phyloP scores from a whole-genome alignment of 1,140 invertebrate genomes.

The Apis cerana region DNA sequence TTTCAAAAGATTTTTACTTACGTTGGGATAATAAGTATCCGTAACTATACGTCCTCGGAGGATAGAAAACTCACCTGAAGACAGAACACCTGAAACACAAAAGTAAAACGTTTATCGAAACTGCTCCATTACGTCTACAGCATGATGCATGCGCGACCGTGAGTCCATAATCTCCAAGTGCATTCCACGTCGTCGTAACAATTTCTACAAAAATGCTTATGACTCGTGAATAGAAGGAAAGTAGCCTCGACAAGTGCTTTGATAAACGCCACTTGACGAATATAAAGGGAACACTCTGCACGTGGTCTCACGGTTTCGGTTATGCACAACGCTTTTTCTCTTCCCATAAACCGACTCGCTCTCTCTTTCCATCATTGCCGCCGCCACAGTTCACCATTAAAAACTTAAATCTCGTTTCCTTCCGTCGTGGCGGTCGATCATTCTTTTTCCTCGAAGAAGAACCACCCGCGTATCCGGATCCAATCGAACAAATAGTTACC shows the following conservation, averaged over 20 bases:
- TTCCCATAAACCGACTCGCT: conserved; percentile 13
- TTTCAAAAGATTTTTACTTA: not conserved
- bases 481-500: conserved; percentile 47
- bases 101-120: not conserved
- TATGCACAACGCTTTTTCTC: conserved; percentile 12
- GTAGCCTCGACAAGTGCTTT: conserved; percentile 4
- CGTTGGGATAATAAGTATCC: too few species aligned
- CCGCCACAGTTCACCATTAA: conserved; percentile 26
- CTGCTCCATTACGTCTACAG: not conserved
- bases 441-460: not conserved
- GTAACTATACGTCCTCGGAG: not conserved
- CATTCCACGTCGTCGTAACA: not conserved
- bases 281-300: conserved; percentile 24
- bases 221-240: not conserved
- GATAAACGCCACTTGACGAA: conserved; percentile 30
- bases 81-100: conserved; percentile 15
- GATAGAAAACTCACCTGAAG: conserved; percentile 10
- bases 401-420: conserved; percentile 30
- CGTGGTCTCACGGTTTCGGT: conserved; percentile 41
- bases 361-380: conserved; percentile 36
- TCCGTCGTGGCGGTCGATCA: not conserved
- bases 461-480: conserved; percentile 13
- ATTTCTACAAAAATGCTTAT: conserved; percentile 9
- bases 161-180: not conserved
- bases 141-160: not conserved